Evolutionary conservation across 2,113 vertebrate genomes (phyloP).

Genomic region (Tachysurus fulvidraco): DNA sequence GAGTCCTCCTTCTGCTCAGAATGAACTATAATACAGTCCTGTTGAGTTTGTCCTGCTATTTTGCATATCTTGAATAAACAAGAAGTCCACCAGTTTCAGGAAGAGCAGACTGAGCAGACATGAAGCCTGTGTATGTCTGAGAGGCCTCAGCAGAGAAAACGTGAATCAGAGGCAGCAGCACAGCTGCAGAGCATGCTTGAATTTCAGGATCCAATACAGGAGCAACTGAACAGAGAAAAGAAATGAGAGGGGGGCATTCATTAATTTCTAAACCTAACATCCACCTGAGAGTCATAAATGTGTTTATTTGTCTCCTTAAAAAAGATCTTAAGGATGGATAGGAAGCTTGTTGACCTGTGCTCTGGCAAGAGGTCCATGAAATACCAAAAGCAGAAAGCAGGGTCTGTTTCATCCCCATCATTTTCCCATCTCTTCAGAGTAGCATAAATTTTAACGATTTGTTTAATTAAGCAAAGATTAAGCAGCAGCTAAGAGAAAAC

Average conservation of each 20-base stretch:
- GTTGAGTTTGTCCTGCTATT: not conserved
- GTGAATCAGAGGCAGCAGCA: conserved; percentile 11
- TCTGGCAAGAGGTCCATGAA: conserved; percentile 20
- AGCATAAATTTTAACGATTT: conserved; percentile 32
- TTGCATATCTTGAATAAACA: conserved; percentile 20
- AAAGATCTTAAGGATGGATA: not conserved
- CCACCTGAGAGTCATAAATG: not conserved
- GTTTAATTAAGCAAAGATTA: not conserved
- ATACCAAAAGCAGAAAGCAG: conserved; percentile 4
- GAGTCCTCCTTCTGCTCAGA: not conserved
- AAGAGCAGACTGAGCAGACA: conserved; percentile 38
- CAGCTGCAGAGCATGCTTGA: conserved; percentile 22
- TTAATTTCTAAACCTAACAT: not conserved
- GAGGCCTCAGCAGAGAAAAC: not conserved
- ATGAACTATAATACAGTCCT: not conserved
- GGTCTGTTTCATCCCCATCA: conserved; percentile 17
- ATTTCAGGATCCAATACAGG: conserved; percentile 12
- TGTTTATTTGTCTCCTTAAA: not conserved
- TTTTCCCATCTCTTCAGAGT: not conserved
- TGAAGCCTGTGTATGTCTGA: conserved; percentile 18
- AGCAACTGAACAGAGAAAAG: conserved; percentile 12
- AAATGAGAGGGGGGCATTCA: not conserved
- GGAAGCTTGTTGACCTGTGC: not conserved
- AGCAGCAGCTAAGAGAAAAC: conserved; percentile 43
- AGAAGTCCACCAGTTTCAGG: conserved; percentile 32